Evolutionary conservation across 2,797 vertebrate genomes (phyloP).

Genomic region (Bothrops alternatus): DNA sequence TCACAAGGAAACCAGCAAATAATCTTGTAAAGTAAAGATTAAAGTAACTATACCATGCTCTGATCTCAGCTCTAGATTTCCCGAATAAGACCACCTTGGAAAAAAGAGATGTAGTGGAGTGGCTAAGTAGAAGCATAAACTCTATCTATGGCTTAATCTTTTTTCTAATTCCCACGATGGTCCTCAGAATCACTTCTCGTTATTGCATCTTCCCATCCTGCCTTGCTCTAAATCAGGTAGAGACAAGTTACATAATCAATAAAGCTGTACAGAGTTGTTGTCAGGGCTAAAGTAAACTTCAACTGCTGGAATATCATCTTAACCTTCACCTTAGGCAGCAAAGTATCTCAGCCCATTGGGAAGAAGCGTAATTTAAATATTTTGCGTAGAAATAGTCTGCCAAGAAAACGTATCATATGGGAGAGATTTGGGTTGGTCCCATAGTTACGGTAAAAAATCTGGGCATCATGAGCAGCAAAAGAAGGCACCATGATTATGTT

Average conservation of each 20-base stretch:
- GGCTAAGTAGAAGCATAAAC: neutral
- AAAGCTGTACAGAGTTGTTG: neutral
- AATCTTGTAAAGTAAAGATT: neutral
- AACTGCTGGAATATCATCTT: neutral
- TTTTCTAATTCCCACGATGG: neutral
- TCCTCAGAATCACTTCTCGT: neutral
- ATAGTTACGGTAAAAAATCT: neutral
- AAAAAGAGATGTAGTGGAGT: neutral
- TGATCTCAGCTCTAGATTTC: neutral
- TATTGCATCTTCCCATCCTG: neutral
- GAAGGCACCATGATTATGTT: neutral
- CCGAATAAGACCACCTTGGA: neutral
- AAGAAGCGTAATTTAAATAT: neutral
- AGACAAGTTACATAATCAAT: neutral
- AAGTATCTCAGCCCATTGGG: neutral
- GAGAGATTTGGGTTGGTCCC: no score
- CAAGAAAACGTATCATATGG: neutral
- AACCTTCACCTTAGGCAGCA: neutral
- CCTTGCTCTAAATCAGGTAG: neutral
- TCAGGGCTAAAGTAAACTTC: neutral
- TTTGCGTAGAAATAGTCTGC: neutral
- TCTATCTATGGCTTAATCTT: neutral
- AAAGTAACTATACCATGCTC: neutral
- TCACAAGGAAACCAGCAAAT: neutral
- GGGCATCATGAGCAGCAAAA: neutral